A percentile compares a stretch with the other conserved stretches of the same genome.
Evolutionary conservation across 2,113 vertebrate genomes (phyloP).

Genomic region (Pangasianodon gigas): DNA sequence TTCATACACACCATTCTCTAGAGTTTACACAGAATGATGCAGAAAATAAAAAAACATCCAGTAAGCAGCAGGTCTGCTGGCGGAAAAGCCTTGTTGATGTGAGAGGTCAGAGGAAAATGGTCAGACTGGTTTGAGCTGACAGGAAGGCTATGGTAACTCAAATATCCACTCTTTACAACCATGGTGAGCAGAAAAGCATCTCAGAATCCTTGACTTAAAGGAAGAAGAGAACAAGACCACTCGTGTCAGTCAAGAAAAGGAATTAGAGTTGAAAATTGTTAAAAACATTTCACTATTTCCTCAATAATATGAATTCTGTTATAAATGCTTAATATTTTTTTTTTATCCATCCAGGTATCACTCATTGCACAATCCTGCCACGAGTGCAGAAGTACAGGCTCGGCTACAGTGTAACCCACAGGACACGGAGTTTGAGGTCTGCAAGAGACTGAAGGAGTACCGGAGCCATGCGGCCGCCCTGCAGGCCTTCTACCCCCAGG

Average conservation of each 20-base stretch:
- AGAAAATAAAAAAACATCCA: neutral
- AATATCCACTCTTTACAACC: neutral
- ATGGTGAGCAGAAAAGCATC: neutral
- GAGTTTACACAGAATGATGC: neutral
- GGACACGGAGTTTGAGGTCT: constrained; percentile 70
- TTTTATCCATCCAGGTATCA: constrained; percentile 78
- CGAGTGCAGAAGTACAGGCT: constrained; percentile 71
- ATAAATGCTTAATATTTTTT: constrained; percentile 24
- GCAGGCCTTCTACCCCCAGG: constrained; percentile 74
- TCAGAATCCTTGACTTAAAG: neutral
- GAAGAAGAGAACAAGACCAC: neutral
- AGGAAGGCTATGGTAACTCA: neutral
- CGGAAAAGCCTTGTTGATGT: neutral
- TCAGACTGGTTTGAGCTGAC: neutral
- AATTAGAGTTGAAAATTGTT: neutral
- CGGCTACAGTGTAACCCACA: constrained; percentile 78
- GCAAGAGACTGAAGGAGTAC: constrained; percentile 64
- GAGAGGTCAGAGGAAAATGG: neutral
- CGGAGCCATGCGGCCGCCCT: constrained; percentile 61
- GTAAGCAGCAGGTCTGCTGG: neutral
- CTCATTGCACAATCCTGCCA: constrained; percentile 76
- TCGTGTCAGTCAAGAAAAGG: neutral
- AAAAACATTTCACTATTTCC: neutral
- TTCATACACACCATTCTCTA: neutral
- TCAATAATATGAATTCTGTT: neutral